Evolutionary conservation across 2,888 invertebrate genomes (phyloP), one percentile per base, ranked within the genome.

Genomic region (Osmoderma eremita): DNA sequence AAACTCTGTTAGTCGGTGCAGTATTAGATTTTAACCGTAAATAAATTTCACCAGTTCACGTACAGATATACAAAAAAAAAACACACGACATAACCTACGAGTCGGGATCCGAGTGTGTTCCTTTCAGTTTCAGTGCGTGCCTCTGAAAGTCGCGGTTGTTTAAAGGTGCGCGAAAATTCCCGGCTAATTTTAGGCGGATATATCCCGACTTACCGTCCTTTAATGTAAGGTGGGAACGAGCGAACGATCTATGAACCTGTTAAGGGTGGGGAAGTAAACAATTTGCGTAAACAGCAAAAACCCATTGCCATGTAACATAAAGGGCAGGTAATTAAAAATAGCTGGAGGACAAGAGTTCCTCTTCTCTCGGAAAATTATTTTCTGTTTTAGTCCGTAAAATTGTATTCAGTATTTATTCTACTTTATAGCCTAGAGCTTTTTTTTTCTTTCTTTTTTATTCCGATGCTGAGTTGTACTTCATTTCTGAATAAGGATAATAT

Each of bases 271-370:
- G 45, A 30, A 61, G 58, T 36, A 61, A 61, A 61, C 58, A 61
- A 58, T 30, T 61, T 61, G 58, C 45, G 58, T 61, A 61, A 61
- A 61, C 58, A 58, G n/a, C 15, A 41, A 41, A 49, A 51, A 51
- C 51, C 39, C 24, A 41, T 51, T 53, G 38, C 24, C 13, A 50
- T 63, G 51, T 63, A 63, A 63, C 63, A 39, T 63, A 51, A 63
- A 53, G 51, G 53, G 24, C 38, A 53, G 63, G 63, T 61, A 61
- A 61, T 61, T 61, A 36, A 45, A 61, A 41, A 22, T 61, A 61
- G 24, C 22, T 51, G 41, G 36, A 38, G 36, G 36, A 6, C 20
- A 18, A 10, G 30, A 54, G 38, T 38, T 63, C 50, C 48, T 30
- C 13, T 41, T 45, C 39, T 36, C 13, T 4, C 50, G 36, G 20